phyloP scores from a whole-genome alignment of 2,797 vertebrate genomes.

The Aselliscus stoliczkanus region DNA sequence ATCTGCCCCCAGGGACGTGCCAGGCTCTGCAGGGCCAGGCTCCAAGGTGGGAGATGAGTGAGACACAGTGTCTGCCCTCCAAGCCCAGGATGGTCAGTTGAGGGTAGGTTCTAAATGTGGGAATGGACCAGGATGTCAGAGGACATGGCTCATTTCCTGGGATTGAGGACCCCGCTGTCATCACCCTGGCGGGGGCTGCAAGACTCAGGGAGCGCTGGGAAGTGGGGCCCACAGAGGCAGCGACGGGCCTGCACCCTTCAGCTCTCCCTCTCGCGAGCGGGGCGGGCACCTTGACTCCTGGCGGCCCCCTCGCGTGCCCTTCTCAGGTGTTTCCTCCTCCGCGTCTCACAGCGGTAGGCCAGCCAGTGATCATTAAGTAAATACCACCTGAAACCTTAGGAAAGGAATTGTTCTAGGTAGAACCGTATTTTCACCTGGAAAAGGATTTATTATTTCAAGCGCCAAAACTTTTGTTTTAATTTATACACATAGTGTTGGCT shows the following conservation, averaged over 20 bases:
- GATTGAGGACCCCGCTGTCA: neutral
- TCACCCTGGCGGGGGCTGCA: neutral
- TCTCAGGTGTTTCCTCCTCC: neutral
- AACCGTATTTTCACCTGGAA: neutral
- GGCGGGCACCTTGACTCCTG: neutral
- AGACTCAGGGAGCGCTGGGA: neutral
- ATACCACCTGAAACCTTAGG: neutral
- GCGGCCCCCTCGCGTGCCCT: neutral
- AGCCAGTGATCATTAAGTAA: neutral
- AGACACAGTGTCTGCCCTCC: neutral
- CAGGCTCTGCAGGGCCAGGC: neutral
- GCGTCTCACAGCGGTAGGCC: neutral
- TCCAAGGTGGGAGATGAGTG: neutral
- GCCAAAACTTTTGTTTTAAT: neutral
- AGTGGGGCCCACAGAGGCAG: neutral
- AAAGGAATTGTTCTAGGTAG: neutral
- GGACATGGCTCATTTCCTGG: neutral
- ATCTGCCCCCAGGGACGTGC: neutral
- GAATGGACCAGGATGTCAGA: neutral
- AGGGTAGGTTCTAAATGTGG: fast-evolving
- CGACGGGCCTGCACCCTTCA: fast-evolving
- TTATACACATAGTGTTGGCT: neutral
- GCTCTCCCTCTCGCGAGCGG: neutral
- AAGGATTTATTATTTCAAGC: neutral
- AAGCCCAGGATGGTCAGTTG: too few relatives aligned